Evolutionary conservation across 1,140 invertebrate species (phyloP).

Genomic region (Diprion similis): DNA sequence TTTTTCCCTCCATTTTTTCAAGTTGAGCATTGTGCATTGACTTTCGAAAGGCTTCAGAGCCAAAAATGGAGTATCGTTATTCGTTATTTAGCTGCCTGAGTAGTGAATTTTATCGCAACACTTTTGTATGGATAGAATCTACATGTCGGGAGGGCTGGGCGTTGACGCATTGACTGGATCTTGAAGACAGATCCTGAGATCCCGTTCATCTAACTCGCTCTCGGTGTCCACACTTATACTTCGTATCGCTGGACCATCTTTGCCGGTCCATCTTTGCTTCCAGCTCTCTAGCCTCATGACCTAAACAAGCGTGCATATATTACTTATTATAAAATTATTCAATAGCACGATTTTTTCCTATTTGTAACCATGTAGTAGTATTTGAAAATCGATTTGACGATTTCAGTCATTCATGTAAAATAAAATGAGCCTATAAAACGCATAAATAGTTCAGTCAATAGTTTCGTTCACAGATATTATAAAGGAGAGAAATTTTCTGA

Average conservation of each 20-base stretch:
- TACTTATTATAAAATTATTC: background rate
- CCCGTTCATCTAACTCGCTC: constrained; percentile 62
- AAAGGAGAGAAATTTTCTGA: too few species aligned
- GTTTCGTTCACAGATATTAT: too few species aligned
- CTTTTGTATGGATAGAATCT: constrained; percentile 32
- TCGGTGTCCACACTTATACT: constrained; percentile 62
- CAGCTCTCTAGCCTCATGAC: constrained; percentile 72
- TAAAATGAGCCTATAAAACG: too few species aligned
- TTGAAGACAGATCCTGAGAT: constrained; percentile 56
- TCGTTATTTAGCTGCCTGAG: constrained; percentile 35
- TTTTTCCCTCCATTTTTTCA: background rate
- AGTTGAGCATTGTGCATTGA: constrained; percentile 2
- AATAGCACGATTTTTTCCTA: background rate
- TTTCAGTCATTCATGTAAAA: too few species aligned
- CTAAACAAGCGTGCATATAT: constrained; percentile 46
- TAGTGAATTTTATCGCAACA: background rate
- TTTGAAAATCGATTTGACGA: too few species aligned
- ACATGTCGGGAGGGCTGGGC: constrained; percentile 39
- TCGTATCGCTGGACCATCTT: constrained; percentile 40
- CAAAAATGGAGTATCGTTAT: constrained; percentile 5
- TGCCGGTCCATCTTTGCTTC: constrained; percentile 59
- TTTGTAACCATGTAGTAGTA: background rate
- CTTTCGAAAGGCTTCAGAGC: background rate
- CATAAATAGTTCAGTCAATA: too few species aligned
- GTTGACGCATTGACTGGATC: constrained; percentile 42